A percentile compares a stretch with the other conserved stretches of the same genome.
Evolutionary conservation across 2,888 invertebrate genomes (phyloP).

Genomic region (Bhutanitis thaidina): DNA sequence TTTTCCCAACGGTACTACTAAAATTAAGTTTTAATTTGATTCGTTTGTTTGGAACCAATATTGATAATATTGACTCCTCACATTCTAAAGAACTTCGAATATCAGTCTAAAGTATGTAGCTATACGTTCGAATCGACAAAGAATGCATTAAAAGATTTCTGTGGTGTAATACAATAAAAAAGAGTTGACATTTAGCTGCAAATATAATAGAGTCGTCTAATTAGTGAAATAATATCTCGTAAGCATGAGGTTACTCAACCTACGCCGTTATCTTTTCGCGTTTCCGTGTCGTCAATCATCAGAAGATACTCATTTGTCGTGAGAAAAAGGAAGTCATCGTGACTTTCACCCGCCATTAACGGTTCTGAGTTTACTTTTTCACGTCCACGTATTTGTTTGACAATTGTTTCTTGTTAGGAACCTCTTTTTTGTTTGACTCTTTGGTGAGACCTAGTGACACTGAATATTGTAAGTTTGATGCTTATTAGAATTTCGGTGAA

Average conservation of each 20-base stretch:
- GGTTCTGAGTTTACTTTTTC: constrained; percentile 43
- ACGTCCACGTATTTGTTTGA: constrained; percentile 32
- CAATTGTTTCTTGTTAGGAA: constrained; percentile 38
- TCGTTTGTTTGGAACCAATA: too few species aligned
- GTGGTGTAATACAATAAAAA: neutral
- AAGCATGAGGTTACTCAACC: constrained; percentile 19
- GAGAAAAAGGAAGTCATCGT: constrained; percentile 52
- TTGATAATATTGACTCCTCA: too few species aligned
- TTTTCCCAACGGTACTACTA: too few species aligned
- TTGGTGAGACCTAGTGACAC: constrained; percentile 18
- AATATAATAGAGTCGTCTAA: constrained; percentile 10
- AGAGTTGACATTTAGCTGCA: neutral
- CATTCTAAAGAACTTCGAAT: too few species aligned
- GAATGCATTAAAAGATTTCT: neutral
- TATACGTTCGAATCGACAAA: too few species aligned
- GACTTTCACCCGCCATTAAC: constrained; percentile 56
- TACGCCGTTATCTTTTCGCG: constrained; percentile 25
- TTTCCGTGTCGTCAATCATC: constrained; percentile 46
- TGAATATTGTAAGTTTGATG: neutral
- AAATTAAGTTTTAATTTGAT: too few species aligned
- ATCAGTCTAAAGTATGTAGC: too few species aligned
- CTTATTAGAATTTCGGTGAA: too few species aligned
- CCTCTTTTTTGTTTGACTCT: constrained; percentile 18
- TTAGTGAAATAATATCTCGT: constrained; percentile 15
- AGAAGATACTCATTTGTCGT: constrained; percentile 42